Percentiles rank a stretch among this genome's conserved stretches.
These are phyloP conservation scores for Poeciliopsis turrubarensis DNA, from an alignment of 2,113 vertebrate genomes.

Conservation along the genomic window DNA sequence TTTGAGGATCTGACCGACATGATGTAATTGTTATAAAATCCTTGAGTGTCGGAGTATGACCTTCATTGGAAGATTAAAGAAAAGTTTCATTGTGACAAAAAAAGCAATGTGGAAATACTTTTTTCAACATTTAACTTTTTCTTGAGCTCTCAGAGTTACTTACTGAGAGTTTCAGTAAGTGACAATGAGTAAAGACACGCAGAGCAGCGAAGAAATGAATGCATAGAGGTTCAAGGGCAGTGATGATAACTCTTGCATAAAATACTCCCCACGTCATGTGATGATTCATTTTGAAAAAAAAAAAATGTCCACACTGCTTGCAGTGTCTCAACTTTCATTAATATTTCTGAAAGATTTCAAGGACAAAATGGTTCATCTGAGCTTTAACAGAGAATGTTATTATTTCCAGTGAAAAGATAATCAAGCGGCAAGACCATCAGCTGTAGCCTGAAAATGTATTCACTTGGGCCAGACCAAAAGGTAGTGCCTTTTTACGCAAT, in stretches of 20 bases:
- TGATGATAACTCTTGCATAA: slow-evolving; percentile 19
- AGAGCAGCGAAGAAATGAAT: slow-evolving; percentile 27
- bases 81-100: not conserved
- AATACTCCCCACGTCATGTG: slow-evolving; percentile 8
- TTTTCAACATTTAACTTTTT: not conserved
- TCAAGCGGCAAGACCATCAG: not conserved
- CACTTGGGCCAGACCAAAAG: not conserved
- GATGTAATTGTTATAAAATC: no score
- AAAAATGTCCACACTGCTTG: not conserved
- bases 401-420: slow-evolving; percentile 5
- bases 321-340: slow-evolving; percentile 6
- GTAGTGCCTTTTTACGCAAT: no score
- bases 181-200: slow-evolving; percentile 7
- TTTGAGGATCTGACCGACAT: no score
- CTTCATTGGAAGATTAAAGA: not conserved
- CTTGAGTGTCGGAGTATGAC: not conserved
- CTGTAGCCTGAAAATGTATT: not conserved
- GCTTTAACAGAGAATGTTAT: slow-evolving; percentile 16
- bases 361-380: slow-evolving; percentile 25
- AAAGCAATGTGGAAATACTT: not conserved
- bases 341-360: slow-evolving; percentile 14
- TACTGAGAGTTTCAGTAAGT: not conserved
- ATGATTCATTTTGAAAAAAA: slow-evolving; percentile 32
- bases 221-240: slow-evolving; percentile 19
- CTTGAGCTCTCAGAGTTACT: slow-evolving; percentile 4